Conservation (phyloP, 2,797 vertebrate species). For the Jordanella pulchra region DNA sequence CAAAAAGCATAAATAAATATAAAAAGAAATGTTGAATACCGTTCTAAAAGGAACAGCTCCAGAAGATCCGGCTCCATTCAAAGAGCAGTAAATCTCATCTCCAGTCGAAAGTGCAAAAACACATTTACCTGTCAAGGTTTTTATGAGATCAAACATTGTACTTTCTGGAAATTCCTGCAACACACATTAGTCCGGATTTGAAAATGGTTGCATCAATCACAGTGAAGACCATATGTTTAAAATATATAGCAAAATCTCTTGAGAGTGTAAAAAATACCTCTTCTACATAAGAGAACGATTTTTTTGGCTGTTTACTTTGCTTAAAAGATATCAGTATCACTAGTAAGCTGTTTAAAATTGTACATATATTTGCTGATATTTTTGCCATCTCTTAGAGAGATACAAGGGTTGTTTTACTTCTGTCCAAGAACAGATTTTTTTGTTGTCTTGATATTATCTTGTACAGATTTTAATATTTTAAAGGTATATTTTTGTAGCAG, state of each 20-base stretch:
- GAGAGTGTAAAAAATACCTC: constrained; percentile 39
- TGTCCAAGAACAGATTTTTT: background rate
- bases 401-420: constrained; percentile 2
- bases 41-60: background rate
- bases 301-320: constrained; percentile 8
- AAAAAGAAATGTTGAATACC: background rate
- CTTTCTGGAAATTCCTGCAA: constrained; percentile 64
- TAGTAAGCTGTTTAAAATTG: constrained; percentile 30
- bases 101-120: constrained; percentile 29
- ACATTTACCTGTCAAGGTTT: constrained; percentile 39
- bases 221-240: constrained; percentile 57
- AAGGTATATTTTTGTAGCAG: background rate
- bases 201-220: constrained; percentile 61
- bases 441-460: no score
- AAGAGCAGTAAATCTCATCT: background rate
- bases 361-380: constrained; percentile 46
- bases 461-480: background rate
- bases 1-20: no score
- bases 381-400: constrained; percentile 29
- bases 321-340: constrained; percentile 23
- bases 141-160: constrained; percentile 53
- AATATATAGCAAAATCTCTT: constrained; percentile 53
- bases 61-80: background rate
- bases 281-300: constrained; percentile 21
- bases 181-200: constrained; percentile 53